Conservation (phyloP, 2,113 vertebrate species). For the Gadus macrocephalus region DNA sequence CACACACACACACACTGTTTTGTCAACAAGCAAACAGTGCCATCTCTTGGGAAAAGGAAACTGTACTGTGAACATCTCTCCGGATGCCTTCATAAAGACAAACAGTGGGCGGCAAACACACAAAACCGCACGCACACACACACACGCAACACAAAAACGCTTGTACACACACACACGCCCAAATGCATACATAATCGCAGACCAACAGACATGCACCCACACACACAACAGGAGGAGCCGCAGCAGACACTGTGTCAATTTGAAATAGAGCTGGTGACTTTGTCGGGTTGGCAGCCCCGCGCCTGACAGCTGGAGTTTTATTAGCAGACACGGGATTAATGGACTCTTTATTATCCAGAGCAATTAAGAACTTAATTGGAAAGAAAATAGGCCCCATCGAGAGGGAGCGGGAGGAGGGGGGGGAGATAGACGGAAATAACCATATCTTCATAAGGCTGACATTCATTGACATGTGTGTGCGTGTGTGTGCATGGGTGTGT, state of each 20-base stretch:
- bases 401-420: slow-evolving; percentile 8
- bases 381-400: slow-evolving; percentile 47
- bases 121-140: no score
- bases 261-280: slow-evolving; percentile 26
- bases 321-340: slow-evolving; percentile 59
- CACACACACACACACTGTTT: not conserved
- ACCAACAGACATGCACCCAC: not conserved
- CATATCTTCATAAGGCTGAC: slow-evolving; percentile 13
- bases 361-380: slow-evolving; percentile 63
- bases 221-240: not conserved
- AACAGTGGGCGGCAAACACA: no score
- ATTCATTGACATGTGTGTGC: slow-evolving; percentile 17
- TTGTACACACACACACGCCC: no score
- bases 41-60: not conserved
- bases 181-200: no score
- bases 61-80: no score
- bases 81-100: no score
- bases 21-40: not conserved
- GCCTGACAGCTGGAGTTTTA: slow-evolving; percentile 59
- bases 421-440: slow-evolving; percentile 1
- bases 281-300: slow-evolving; percentile 36
- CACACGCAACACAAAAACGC: not conserved
- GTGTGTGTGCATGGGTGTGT: slow-evolving; percentile 4
- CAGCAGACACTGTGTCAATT: not conserved
- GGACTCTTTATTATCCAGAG: slow-evolving; percentile 60